Evolutionary conservation across 2,113 vertebrate species (phyloP).

Genomic region (Numida meleagris): DNA sequence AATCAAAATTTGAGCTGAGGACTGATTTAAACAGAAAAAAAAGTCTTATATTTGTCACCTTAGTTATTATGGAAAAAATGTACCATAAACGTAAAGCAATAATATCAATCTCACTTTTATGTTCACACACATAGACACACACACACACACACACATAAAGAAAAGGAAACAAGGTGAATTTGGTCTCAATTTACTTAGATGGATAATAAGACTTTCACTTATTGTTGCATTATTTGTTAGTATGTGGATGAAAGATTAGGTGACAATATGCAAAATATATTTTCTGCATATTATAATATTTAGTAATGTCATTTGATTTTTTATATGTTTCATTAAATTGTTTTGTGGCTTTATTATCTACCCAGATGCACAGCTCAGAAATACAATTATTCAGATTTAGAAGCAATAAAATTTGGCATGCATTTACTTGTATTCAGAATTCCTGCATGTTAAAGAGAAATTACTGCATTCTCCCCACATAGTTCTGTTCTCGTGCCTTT

Average conservation of each 20-base stretch:
- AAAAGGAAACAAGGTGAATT: conserved; percentile 82
- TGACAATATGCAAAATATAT: conserved; percentile 86
- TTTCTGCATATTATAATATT: conserved; percentile 86
- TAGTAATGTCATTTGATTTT: conserved; percentile 85
- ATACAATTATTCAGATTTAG: conserved; percentile 88
- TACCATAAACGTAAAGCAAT: conserved; percentile 65
- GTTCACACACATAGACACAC: conserved; percentile 39
- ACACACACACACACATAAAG: conserved; percentile 62
- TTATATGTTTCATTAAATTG: conserved; percentile 89
- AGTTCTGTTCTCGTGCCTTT: conserved; percentile 76
- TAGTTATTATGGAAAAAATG: conserved; percentile 70
- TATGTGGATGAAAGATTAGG: conserved; percentile 82
- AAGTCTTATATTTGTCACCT: conserved; percentile 74
- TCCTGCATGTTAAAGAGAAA: conserved; percentile 84
- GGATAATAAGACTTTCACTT: conserved; percentile 86
- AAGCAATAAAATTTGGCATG: conserved; percentile 86
- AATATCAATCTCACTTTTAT: conserved; percentile 75
- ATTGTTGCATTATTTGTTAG: conserved; percentile 82
- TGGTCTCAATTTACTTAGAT: conserved; percentile 79
- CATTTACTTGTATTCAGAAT: conserved; percentile 84
- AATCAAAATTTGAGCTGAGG: conserved; percentile 2
- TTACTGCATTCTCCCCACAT: conserved; percentile 81
- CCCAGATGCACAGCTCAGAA: conserved; percentile 85
- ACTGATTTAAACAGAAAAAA: conserved; percentile 37
- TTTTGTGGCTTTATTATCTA: conserved; percentile 87